These are phyloP conservation scores for Herpetotheres cachinnans DNA, from an alignment of 2,113 vertebrate genomes.

Conservation along the genomic window DNA sequence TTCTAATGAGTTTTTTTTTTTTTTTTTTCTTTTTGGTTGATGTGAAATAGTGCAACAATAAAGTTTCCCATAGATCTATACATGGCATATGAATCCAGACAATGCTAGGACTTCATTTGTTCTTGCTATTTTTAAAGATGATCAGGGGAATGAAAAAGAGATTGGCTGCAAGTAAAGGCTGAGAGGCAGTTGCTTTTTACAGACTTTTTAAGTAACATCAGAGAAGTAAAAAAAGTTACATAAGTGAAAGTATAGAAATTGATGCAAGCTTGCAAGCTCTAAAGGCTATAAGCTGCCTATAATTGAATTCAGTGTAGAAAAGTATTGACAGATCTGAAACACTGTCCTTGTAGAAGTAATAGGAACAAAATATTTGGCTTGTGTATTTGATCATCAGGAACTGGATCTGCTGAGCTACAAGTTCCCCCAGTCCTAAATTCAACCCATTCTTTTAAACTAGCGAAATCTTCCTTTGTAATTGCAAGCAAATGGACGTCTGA, in stretches of 20 bases:
- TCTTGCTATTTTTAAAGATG: background rate
- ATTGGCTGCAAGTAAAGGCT: background rate
- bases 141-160: background rate
- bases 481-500: background rate
- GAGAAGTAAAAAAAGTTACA: background rate
- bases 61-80: background rate
- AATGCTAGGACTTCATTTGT: background rate
- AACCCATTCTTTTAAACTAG: background rate
- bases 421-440: background rate
- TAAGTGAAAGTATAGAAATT: background rate
- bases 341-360: background rate
- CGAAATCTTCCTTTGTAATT: background rate
- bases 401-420: background rate
- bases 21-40: rapidly evolving
- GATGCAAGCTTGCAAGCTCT: background rate
- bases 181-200: background rate
- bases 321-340: background rate
- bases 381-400: background rate
- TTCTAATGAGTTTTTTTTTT: background rate
- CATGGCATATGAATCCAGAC: background rate
- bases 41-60: background rate
- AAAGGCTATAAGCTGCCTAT: background rate
- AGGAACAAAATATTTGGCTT: background rate
- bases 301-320: background rate
- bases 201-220: background rate